Conservation (phyloP, 2,888 invertebrate species). For the Agriotes lineatus region DNA sequence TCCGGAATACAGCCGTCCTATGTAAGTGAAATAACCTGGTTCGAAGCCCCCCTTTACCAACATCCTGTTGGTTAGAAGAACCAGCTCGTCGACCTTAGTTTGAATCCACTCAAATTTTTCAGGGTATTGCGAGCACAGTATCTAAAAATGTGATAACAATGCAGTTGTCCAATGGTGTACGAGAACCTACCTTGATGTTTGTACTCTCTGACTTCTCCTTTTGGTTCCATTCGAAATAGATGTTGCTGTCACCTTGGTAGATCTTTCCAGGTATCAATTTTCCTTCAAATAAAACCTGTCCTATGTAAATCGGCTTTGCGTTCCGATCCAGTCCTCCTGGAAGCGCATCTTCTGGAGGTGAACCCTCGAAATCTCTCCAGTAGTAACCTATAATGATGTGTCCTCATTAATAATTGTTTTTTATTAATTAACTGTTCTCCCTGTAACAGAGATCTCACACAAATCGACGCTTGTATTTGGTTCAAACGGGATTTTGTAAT, state of each 20-base stretch:
- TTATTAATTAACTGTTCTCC: too few relatives aligned
- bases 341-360: slow-evolving; percentile 13
- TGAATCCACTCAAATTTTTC: slow-evolving; percentile 27
- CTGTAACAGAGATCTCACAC: too few relatives aligned
- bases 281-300: slow-evolving; percentile 1
- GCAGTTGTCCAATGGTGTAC: too few relatives aligned
- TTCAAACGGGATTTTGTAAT: too few relatives aligned
- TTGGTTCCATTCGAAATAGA: not conserved
- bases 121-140: slow-evolving; percentile 26
- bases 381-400: slow-evolving; percentile 10
- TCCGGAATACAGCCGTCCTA: slow-evolving; percentile 23
- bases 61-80: slow-evolving; percentile 5
- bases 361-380: slow-evolving; percentile 27
- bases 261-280: slow-evolving; percentile 16
- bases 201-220: slow-evolving; percentile 7
- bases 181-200: slow-evolving; percentile 16
- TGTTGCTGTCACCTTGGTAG: slow-evolving; percentile 1
- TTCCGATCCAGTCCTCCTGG: slow-evolving; percentile 19
- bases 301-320: slow-evolving; percentile 24
- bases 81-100: slow-evolving; percentile 13
- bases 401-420: not conserved
- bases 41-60: slow-evolving; percentile 29
- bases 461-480: too few relatives aligned
- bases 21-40: slow-evolving; percentile 8
- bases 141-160: slow-evolving; percentile 1